Conservation (phyloP, 2,113 vertebrate genomes). For the Bagarius yarrelli region DNA sequence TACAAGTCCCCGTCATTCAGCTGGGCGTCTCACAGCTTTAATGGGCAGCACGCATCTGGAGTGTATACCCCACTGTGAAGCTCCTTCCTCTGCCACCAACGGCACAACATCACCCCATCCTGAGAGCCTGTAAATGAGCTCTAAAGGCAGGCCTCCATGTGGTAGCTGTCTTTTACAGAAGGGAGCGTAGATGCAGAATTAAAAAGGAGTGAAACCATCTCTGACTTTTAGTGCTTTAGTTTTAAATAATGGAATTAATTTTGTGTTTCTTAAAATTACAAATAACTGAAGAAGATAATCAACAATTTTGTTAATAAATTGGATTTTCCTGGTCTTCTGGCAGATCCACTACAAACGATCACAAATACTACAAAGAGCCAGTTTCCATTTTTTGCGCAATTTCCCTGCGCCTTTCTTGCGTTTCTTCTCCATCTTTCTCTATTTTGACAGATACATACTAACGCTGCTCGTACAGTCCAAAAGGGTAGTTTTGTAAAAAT, state of each 20-base stretch:
- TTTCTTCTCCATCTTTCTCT: too few relatives aligned
- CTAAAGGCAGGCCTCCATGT: conserved; percentile 50
- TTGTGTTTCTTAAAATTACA: not conserved
- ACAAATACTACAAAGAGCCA: too few relatives aligned
- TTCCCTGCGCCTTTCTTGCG: too few relatives aligned
- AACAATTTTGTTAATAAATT: not conserved
- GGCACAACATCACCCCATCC: conserved; percentile 44
- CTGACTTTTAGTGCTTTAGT: conserved; percentile 24
- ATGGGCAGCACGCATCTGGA: conserved; percentile 58
- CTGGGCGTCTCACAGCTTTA: conserved; percentile 55
- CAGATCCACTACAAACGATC: too few relatives aligned
- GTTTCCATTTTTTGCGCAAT: too few relatives aligned
- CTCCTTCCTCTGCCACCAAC: conserved; percentile 49
- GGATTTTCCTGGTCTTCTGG: not conserved
- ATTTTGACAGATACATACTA: too few relatives aligned
- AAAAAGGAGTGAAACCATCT: conserved; percentile 39
- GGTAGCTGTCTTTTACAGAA: conserved; percentile 53
- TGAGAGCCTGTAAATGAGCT: conserved; percentile 53
- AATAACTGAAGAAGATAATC: not conserved
- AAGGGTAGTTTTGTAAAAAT: too few relatives aligned
- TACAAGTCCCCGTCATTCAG: conserved; percentile 46
- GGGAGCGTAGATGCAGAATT: conserved; percentile 33
- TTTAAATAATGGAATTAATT: conserved; percentile 8
- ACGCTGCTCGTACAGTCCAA: too few relatives aligned
- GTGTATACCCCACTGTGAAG: conserved; percentile 51